Evolutionary conservation across 2,797 vertebrate genomes (phyloP).

Genomic region (Mus minutoides): DNA sequence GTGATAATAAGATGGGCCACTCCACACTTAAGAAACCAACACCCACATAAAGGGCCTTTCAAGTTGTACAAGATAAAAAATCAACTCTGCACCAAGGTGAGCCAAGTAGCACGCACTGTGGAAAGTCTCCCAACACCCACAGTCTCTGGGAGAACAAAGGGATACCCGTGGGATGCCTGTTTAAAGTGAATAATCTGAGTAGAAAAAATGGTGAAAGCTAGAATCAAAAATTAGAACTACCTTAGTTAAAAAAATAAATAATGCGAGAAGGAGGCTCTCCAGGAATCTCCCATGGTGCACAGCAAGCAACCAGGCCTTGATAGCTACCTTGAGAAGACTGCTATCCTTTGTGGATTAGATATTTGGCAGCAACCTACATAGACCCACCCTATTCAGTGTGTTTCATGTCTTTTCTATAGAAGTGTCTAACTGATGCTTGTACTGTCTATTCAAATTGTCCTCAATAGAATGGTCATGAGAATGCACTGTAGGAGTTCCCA

Average conservation of each 20-base stretch:
- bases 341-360: slow-evolving; percentile 36
- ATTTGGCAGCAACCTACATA: slow-evolving; percentile 25
- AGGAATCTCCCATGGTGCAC: slow-evolving; percentile 9
- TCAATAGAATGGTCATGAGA: background rate
- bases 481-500: background rate
- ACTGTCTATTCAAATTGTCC: slow-evolving; percentile 44
- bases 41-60: slow-evolving; percentile 66
- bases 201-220: slow-evolving; percentile 64
- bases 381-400: background rate
- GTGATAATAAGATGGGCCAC: slow-evolving; percentile 69
- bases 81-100: slow-evolving; percentile 21
- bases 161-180: slow-evolving; percentile 54
- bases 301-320: slow-evolving; percentile 15
- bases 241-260: slow-evolving; percentile 24
- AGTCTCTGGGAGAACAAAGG: slow-evolving; percentile 56
- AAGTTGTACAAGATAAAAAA: slow-evolving; percentile 68
- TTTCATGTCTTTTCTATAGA: slow-evolving; percentile 62
- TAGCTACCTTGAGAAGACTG: background rate
- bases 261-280: slow-evolving; percentile 5
- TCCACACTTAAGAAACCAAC: slow-evolving; percentile 62
- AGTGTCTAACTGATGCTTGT: background rate
- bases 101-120: background rate
- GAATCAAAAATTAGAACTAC: slow-evolving; percentile 64
- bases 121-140: background rate
- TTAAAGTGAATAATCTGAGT: slow-evolving; percentile 62